phyloP scores from a whole-genome alignment of 2,888 invertebrate species.

The Baccha elongata region DNA sequence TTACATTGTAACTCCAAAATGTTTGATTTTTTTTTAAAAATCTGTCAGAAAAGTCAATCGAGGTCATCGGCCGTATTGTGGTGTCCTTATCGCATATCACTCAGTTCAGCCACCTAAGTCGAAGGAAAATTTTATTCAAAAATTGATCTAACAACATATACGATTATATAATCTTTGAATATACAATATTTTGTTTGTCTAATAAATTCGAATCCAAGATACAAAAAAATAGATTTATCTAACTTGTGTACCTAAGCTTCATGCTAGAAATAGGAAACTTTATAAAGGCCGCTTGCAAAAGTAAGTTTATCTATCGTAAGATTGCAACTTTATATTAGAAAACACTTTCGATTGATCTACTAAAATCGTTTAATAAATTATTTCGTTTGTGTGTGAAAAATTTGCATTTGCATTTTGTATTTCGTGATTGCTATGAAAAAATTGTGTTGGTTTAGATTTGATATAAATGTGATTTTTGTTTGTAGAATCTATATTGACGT shows the following conservation, averaged over 20 bases:
- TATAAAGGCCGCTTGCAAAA: background rate
- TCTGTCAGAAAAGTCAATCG: constrained; percentile 46
- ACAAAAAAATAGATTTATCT: constrained; percentile 23
- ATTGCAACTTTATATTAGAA: constrained; percentile 41
- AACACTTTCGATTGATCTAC: constrained; percentile 68
- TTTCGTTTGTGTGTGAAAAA: constrained; percentile 18
- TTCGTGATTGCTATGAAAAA: constrained; percentile 23
- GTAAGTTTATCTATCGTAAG: background rate
- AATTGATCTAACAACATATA: constrained; percentile 34
- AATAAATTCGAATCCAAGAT: constrained; percentile 4
- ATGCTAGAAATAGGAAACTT: constrained; percentile 39
- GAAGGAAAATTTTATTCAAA: constrained; percentile 39
- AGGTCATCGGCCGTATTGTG: constrained; percentile 45
- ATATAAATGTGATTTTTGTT: too few relatives aligned
- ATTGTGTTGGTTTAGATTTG: background rate
- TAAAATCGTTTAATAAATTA: constrained; percentile 71
- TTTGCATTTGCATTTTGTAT: constrained; percentile 59
- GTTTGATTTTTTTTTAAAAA: too few relatives aligned
- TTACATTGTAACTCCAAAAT: too few relatives aligned
- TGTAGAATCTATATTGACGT: too few relatives aligned
- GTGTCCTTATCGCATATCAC: constrained; percentile 44
- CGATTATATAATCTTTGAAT: constrained; percentile 42
- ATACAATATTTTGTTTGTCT: constrained; percentile 8
- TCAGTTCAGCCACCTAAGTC: background rate
- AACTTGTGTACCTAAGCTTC: constrained; percentile 16